These are phyloP conservation scores for Ophioninae sp. DNA, from an alignment of 2,888 invertebrate genomes.

Conservation along the genomic window DNA sequence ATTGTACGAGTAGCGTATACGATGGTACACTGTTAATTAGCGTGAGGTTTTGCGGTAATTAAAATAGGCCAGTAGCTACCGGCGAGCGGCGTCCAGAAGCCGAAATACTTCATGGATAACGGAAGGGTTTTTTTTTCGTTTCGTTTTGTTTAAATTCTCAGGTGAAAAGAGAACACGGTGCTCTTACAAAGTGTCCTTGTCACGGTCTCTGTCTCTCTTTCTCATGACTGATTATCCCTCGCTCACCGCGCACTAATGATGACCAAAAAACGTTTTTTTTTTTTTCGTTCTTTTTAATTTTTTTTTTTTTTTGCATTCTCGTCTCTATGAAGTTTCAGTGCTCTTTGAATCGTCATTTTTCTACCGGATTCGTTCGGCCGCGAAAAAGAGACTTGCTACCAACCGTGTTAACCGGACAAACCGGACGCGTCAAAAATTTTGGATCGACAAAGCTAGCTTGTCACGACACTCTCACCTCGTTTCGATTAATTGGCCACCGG, in stretches of 20 bases:
- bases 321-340: conserved; percentile 27
- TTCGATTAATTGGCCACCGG: conserved; percentile 75
- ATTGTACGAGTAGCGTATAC: background rate
- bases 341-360: conserved; percentile 34
- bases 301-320: conserved; percentile 18
- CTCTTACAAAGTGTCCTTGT: conserved; percentile 55
- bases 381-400: conserved; percentile 7
- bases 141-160: background rate
- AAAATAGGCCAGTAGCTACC: conserved; percentile 42
- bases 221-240: conserved; percentile 52
- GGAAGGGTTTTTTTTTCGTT: conserved; percentile 30
- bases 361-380: conserved; percentile 38
- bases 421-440: conserved; percentile 70
- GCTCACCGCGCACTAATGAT: conserved; percentile 46
- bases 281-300: conserved; percentile 6
- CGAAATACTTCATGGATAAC: conserved; percentile 34
- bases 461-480: conserved; percentile 78
- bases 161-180: conserved; percentile 25
- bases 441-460: conserved; percentile 77
- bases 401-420: conserved; percentile 25
- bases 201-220: conserved; percentile 57
- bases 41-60: conserved; percentile 43
- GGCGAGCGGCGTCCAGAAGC: conserved; percentile 45
- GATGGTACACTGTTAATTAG: conserved; percentile 35
- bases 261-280: conserved; percentile 46